Evolutionary conservation across 2,797 vertebrate genomes (phyloP).

Genomic region (Artibeus jamaicensis): DNA sequence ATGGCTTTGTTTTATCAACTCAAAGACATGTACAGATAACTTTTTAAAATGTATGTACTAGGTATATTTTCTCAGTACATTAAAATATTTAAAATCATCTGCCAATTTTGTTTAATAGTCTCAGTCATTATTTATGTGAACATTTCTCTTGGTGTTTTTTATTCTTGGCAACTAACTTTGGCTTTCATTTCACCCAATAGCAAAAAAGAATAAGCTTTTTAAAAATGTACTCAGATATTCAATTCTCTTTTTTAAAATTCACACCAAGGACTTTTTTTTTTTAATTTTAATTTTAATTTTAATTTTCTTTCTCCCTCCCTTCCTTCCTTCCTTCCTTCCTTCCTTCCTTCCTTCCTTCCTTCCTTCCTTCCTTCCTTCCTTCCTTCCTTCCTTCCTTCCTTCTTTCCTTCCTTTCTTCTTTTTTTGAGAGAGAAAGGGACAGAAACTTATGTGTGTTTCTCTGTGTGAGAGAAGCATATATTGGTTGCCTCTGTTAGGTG

Average conservation of each 20-base stretch:
- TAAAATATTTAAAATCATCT: conserved; percentile 21
- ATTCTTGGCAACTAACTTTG: background rate
- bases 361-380: too few species aligned
- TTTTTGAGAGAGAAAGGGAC: background rate
- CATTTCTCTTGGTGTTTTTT: conserved; percentile 20
- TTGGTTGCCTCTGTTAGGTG: background rate
- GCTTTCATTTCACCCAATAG: background rate
- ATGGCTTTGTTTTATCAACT: conserved; percentile 9
- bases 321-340: too few species aligned
- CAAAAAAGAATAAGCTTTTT: background rate
- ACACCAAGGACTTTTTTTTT: too few species aligned
- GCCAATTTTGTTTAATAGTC: background rate
- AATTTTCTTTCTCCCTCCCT: too few species aligned
- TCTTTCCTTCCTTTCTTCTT: too few species aligned
- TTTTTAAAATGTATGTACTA: conserved; percentile 13
- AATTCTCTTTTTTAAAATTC: background rate
- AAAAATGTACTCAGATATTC: background rate
- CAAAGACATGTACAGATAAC: background rate
- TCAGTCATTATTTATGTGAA: background rate
- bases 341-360: too few species aligned
- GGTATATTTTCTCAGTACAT: conserved; percentile 12
- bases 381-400: too few species aligned
- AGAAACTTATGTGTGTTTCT: too few species aligned
- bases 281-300: too few species aligned
- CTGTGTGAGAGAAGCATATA: background rate